Evolutionary conservation across 2,888 invertebrate species (phyloP).

Genomic region (Drosophila demipolita): DNA sequence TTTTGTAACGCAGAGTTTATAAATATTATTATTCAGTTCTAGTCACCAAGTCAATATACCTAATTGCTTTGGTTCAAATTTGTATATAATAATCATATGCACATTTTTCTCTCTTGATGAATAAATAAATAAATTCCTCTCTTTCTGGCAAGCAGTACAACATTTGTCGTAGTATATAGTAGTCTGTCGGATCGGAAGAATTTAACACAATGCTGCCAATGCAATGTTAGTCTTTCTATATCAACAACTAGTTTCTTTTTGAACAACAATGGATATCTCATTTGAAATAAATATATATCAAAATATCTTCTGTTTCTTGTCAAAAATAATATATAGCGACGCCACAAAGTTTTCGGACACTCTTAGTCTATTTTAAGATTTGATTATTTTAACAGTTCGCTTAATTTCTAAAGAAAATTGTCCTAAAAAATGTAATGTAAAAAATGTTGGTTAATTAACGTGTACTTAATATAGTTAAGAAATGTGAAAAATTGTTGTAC

Average conservation of each 20-base stretch:
- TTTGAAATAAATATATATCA: neutral
- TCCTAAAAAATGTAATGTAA: neutral
- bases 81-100: neutral
- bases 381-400: no score
- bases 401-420: no score
- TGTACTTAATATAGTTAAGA: neutral
- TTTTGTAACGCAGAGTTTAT: neutral
- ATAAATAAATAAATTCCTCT: neutral
- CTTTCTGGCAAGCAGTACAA: neutral
- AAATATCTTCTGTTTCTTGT: neutral
- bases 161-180: neutral
- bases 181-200: neutral
- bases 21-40: neutral
- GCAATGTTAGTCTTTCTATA: neutral
- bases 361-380: neutral
- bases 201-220: neutral
- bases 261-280: neutral
- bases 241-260: neutral
- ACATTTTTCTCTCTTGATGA: neutral
- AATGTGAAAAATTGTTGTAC: neutral
- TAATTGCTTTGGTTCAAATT: neutral
- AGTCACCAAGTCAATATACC: neutral
- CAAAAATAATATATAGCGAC: neutral
- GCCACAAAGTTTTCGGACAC: neutral
- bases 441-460: neutral